These are phyloP conservation scores for Didymodactylos carnosus DNA, from an alignment of 2,888 invertebrate genomes.

Conservation along the genomic window DNA sequence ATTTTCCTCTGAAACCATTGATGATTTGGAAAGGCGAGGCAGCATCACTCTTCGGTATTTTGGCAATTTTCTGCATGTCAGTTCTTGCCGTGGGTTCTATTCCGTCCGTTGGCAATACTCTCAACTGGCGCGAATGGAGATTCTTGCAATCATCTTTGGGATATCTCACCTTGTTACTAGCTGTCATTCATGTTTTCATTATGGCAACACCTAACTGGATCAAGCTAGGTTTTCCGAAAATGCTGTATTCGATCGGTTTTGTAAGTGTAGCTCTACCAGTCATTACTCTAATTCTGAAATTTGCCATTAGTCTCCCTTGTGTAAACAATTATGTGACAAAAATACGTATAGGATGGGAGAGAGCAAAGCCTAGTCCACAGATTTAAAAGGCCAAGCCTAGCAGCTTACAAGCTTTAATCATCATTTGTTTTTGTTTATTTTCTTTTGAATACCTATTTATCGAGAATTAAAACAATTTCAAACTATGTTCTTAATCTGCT, in stretches of 20 bases:
- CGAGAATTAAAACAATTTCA: no score
- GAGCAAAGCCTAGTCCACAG: no score
- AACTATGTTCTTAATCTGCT: no score
- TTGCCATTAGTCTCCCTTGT: not conserved
- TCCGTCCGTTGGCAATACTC: constrained; percentile 20
- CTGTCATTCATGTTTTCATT: constrained; percentile 20
- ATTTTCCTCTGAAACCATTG: constrained; percentile 17
- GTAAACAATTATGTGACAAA: no score
- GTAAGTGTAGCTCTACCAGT: not conserved
- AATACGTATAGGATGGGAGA: no score
- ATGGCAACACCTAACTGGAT: constrained; percentile 16
- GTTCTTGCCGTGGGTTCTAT: constrained; percentile 21
- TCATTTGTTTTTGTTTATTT: no score
- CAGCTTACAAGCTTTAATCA: no score
- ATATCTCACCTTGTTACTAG: constrained; percentile 19
- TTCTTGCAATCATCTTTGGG: constrained; percentile 23
- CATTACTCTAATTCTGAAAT: not conserved
- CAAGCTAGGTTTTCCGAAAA: not conserved
- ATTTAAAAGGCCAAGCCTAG: no score
- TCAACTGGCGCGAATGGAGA: constrained; percentile 27
- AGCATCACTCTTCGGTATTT: constrained; percentile 20
- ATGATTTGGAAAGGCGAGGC: constrained; percentile 25
- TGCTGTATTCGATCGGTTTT: not conserved
- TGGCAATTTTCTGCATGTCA: constrained; percentile 21
- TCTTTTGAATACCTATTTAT: no score